Conservation (phyloP, 2,113 vertebrate genomes). For the Epinephelus moara region DNA sequence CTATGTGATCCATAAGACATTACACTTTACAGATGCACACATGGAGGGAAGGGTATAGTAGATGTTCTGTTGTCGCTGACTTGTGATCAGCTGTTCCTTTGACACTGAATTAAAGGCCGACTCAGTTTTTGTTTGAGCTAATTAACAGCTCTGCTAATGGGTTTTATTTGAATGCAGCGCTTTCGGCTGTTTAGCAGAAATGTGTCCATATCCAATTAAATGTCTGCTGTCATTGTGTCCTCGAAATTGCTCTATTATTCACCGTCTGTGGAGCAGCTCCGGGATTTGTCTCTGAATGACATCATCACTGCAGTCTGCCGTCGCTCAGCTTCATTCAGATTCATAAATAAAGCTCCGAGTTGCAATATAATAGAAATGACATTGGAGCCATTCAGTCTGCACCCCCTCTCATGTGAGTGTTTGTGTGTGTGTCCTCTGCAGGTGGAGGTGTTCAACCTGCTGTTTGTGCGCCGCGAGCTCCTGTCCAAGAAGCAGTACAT, state of each 20-base stretch:
- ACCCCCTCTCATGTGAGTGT: background rate
- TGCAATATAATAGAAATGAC: background rate
- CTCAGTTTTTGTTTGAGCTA: slow-evolving; percentile 7
- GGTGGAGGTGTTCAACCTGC: slow-evolving; percentile 99
- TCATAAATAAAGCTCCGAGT: background rate
- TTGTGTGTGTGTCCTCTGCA: slow-evolving; percentile 65
- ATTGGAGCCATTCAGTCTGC: background rate
- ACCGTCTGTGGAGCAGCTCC: slow-evolving; percentile 3
- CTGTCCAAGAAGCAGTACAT: slow-evolving; percentile 93
- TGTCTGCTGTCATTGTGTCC: slow-evolving; percentile 20
- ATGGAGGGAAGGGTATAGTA: no score
- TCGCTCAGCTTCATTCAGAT: background rate
- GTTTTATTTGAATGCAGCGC: background rate
- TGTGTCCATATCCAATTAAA: slow-evolving; percentile 23
- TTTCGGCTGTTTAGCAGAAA: slow-evolving; percentile 5
- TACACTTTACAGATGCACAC: no score
- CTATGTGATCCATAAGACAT: no score
- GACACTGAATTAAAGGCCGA: background rate
- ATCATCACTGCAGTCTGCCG: slow-evolving; percentile 3
- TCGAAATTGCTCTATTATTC: slow-evolving; percentile 8
- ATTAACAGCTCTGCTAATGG: slow-evolving; percentile 29
- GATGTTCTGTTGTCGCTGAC: background rate
- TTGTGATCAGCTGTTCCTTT: background rate
- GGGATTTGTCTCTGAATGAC: slow-evolving; percentile 1
- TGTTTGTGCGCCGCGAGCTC: slow-evolving; percentile 98